These are phyloP conservation scores for Pseudocheirus occidentalis DNA, from an alignment of 2,797 vertebrate genomes.

Conservation along the genomic window DNA sequence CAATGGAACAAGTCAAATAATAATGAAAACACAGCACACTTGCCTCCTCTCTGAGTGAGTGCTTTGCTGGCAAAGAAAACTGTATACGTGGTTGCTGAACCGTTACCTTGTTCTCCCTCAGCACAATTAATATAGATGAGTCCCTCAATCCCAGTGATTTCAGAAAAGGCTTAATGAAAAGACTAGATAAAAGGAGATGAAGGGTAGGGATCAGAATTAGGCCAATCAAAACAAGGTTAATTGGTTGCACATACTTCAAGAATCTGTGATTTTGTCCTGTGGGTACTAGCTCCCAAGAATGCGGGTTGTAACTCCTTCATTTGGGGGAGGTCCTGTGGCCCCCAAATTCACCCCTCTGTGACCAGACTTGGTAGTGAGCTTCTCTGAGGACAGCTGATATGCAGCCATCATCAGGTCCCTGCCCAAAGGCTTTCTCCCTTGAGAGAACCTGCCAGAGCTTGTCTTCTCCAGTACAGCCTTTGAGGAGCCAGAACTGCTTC, in stretches of 20 bases:
- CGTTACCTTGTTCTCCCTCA: not conserved
- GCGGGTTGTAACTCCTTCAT: not conserved
- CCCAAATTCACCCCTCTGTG: not conserved
- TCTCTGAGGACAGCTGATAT: not conserved
- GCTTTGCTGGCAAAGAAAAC: not conserved
- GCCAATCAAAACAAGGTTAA: not conserved
- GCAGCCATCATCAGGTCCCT: not conserved
- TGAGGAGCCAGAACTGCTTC: not conserved
- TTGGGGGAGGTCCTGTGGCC: not conserved
- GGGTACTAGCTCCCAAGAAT: not conserved
- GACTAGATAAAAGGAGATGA: not conserved
- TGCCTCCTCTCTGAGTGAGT: not conserved
- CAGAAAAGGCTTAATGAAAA: not conserved
- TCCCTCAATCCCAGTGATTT: not conserved
- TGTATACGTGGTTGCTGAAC: not conserved
- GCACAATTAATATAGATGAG: not conserved
- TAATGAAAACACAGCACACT: not conserved
- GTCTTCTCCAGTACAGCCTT: not conserved
- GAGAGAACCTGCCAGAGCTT: not conserved
- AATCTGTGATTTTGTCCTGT: not conserved
- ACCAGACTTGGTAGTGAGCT: not conserved
- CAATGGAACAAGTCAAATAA: not conserved
- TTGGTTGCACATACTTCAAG: not conserved
- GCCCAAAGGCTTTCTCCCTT: not conserved
- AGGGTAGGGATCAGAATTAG: rapidly evolving